A percentile compares a stretch with the other conserved stretches of the same genome.
Evolutionary conservation across 2,113 vertebrate species (phyloP).

Genomic region (Ailuropoda melanoleuca): DNA sequence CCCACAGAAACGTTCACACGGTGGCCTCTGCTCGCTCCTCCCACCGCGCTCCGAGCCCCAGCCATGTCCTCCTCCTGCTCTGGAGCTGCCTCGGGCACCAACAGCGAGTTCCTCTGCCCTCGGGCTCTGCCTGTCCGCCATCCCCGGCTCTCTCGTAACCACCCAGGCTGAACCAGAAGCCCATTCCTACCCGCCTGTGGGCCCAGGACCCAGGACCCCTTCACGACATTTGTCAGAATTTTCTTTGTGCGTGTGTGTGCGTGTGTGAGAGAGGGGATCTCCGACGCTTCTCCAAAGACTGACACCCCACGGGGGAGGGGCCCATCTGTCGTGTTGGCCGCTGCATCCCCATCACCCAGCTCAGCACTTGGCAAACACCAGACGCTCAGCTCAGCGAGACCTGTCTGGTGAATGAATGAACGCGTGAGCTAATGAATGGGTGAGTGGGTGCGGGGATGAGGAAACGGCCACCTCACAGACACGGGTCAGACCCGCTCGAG

Average conservation of each 20-base stretch:
- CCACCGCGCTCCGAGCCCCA: accelerated
- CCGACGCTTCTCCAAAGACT: background rate
- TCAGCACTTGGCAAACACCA: background rate
- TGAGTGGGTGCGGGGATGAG: accelerated
- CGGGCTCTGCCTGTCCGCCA: background rate
- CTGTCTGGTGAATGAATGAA: background rate
- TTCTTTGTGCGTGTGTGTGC: too few relatives aligned
- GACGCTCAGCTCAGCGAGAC: too few relatives aligned
- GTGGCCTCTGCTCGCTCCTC: background rate
- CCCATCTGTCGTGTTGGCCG: too few relatives aligned
- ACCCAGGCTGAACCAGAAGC: accelerated
- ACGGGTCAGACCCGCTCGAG: background rate
- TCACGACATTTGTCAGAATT: too few relatives aligned
- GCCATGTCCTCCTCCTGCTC: background rate
- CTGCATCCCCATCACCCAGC: background rate
- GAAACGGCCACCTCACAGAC: background rate
- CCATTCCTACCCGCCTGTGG: too few relatives aligned
- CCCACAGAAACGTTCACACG: background rate
- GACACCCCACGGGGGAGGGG: too few relatives aligned
- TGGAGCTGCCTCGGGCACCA: background rate
- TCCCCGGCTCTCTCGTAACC: background rate
- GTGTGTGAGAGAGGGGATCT: background rate
- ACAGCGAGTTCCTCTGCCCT: background rate
- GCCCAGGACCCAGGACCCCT: background rate
- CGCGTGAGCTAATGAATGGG: background rate